Conservation (phyloP, 2,113 vertebrate genomes). For the Anolis sagrei region DNA sequence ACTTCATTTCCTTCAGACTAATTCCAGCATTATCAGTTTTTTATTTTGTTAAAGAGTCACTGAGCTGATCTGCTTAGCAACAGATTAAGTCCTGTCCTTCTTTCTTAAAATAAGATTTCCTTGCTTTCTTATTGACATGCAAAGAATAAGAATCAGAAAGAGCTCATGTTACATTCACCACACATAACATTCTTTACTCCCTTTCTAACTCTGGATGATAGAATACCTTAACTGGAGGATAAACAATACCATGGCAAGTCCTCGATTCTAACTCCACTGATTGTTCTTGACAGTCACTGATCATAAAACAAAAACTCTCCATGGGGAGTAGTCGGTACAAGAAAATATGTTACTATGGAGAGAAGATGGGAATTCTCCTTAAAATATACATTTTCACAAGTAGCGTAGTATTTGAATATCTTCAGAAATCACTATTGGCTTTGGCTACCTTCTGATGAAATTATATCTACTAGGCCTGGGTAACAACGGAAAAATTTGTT, state of each 20-base stretch:
- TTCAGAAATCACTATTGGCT: too few species aligned
- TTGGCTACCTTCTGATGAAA: too few species aligned
- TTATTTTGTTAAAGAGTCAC: conserved; percentile 58
- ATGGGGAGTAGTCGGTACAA: not conserved
- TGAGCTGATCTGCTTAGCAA: conserved; percentile 68
- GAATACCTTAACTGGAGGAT: not conserved
- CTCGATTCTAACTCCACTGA: not conserved
- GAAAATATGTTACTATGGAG: not conserved
- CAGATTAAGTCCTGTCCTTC: conserved; percentile 58
- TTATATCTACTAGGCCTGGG: too few species aligned
- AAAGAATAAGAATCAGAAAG: conserved; percentile 39
- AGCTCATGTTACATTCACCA: not conserved
- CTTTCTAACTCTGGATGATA: not conserved
- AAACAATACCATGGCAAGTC: not conserved
- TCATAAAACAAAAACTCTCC: not conserved
- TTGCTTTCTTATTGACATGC: conserved; percentile 50
- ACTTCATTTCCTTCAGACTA: conserved; percentile 72
- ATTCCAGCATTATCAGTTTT: conserved; percentile 63
- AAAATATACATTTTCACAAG: not conserved
- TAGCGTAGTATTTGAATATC: not conserved
- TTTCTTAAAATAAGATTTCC: conserved; percentile 64
- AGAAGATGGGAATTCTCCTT: too few species aligned
- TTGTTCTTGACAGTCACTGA: not conserved
- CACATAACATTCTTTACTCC: not conserved
- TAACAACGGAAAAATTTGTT: too few species aligned